Percentiles rank a stretch among this genome's conserved stretches.
phyloP scores from a whole-genome alignment of 2,888 invertebrate species.

The Dicranocentrus wangi region DNA sequence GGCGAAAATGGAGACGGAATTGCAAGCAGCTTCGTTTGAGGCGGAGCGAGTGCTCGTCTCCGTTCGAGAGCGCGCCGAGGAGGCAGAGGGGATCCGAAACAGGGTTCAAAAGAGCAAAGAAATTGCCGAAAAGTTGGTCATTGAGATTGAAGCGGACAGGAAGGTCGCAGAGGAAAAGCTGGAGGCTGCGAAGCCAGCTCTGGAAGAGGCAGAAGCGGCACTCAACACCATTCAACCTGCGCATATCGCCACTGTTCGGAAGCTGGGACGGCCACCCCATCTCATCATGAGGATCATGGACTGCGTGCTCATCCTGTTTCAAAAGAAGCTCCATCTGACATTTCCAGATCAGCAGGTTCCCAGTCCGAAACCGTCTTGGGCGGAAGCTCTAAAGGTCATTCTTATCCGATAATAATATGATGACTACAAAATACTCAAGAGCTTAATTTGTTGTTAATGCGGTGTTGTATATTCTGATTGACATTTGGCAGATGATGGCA shows the following conservation, averaged over 20 bases:
- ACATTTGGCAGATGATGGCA: conserved; percentile 86
- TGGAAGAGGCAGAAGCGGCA: conserved; percentile 95
- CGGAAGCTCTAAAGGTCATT: conserved; percentile 91
- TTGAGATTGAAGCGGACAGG: conserved; percentile 86
- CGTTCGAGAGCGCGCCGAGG: conserved; percentile 94
- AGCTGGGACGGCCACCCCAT: conserved; percentile 95
- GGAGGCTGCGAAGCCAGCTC: conserved; percentile 95
- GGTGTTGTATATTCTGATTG: not conserved
- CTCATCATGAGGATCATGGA: conserved; percentile 98
- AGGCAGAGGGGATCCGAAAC: conserved; percentile 86
- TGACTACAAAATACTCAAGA: not conserved
- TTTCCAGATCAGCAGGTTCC: conserved; percentile 85
- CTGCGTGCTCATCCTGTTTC: conserved; percentile 93
- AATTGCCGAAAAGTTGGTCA: conserved; percentile 85
- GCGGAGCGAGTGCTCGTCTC: conserved; percentile 90
- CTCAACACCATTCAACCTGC: conserved; percentile 97
- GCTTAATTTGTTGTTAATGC: not conserved
- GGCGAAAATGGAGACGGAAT: conserved; percentile 90
- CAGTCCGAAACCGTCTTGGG: conserved; percentile 96
- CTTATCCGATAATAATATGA: not conserved
- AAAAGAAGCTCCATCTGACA: conserved; percentile 88
- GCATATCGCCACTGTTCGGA: conserved; percentile 95
- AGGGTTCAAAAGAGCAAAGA: conserved; percentile 97
- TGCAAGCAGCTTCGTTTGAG: conserved; percentile 92
- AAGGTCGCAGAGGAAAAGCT: conserved; percentile 92